Percentiles rank a stretch among this genome's conserved stretches.
Conservation (phyloP, 2,113 vertebrate species). For the Hassar affinis region DNA sequence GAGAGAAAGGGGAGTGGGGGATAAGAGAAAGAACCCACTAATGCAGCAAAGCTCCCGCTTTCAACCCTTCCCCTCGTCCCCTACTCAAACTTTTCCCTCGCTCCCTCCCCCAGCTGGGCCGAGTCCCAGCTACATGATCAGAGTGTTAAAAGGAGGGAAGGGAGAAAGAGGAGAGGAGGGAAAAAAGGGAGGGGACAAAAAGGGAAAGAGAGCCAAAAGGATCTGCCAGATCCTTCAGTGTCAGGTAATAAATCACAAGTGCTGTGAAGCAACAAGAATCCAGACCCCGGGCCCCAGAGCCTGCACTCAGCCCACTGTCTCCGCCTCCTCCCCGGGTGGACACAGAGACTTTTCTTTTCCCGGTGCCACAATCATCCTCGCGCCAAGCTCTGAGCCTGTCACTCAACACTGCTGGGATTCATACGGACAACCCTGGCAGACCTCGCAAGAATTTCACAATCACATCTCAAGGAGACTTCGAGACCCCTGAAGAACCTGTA, state of each 20-base stretch:
- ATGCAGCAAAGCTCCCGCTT: slow-evolving; percentile 49
- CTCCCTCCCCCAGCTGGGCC: slow-evolving; percentile 50
- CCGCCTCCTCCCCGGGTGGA: slow-evolving; percentile 54
- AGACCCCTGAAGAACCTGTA: slow-evolving; percentile 43
- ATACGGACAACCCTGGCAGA: slow-evolving; percentile 53
- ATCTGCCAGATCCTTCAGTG: slow-evolving; percentile 64
- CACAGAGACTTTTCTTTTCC: slow-evolving; percentile 71
- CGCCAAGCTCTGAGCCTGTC: slow-evolving; percentile 57
- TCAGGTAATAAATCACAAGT: slow-evolving; percentile 71
- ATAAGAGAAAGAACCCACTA: slow-evolving; percentile 2
- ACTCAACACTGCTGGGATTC: slow-evolving; percentile 61
- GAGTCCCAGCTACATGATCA: slow-evolving; percentile 68
- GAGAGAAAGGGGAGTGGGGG: background rate
- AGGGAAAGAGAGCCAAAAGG: slow-evolving; percentile 54
- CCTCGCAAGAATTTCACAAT: slow-evolving; percentile 69
- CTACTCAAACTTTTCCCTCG: slow-evolving; percentile 31
- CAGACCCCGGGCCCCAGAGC: slow-evolving; percentile 34
- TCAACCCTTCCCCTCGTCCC: slow-evolving; percentile 56
- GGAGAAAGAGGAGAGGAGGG: slow-evolving; percentile 18
- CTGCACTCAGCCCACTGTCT: slow-evolving; percentile 29
- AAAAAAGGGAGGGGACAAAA: slow-evolving; percentile 45
- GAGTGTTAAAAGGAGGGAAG: slow-evolving; percentile 61
- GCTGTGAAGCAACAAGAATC: slow-evolving; percentile 65
- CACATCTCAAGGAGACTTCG: slow-evolving; percentile 56
- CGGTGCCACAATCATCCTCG: slow-evolving; percentile 65